A percentile compares a stretch with the other conserved stretches of the same genome.
Evolutionary conservation across 2,888 invertebrate species (phyloP).

Genomic region (Tinea trinotella): DNA sequence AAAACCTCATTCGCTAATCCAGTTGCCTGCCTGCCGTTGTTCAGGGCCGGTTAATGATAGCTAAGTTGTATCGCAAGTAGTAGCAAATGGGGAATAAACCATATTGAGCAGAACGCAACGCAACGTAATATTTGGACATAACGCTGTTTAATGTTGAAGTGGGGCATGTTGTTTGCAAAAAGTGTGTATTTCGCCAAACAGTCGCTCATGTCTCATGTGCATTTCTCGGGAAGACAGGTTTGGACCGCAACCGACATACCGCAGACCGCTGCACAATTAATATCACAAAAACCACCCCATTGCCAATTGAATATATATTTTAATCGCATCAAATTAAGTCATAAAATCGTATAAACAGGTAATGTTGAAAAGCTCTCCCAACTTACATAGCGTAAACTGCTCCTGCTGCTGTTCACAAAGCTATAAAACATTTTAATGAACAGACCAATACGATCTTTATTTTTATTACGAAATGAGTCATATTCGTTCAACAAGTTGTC

Average conservation of each 20-base stretch:
- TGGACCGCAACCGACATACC: conserved; percentile 55
- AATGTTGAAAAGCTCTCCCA: conserved; percentile 39
- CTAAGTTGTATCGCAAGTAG: too few relatives aligned
- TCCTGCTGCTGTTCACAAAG: conserved; percentile 40
- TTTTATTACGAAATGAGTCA: not conserved
- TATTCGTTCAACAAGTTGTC: not conserved
- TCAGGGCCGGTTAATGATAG: too few relatives aligned
- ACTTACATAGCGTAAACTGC: conserved; percentile 29
- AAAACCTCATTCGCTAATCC: too few relatives aligned
- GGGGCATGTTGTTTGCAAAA: too few relatives aligned
- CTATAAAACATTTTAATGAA: conserved; percentile 38
- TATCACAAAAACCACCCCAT: conserved; percentile 31
- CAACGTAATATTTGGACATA: too few relatives aligned
- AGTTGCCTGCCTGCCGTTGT: too few relatives aligned
- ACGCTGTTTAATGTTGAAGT: too few relatives aligned
- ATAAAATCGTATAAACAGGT: conserved; percentile 32
- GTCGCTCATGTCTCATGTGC: conserved; percentile 24
- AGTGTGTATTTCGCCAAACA: not conserved
- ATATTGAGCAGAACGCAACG: too few relatives aligned
- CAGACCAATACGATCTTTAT: not conserved
- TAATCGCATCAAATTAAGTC: conserved; percentile 40
- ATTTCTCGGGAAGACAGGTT: conserved; percentile 58
- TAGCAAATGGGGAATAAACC: too few relatives aligned
- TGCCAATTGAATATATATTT: conserved; percentile 35
- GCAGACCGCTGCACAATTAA: conserved; percentile 29